A percentile compares a stretch with the other conserved stretches of the same genome.
Evolutionary conservation across 2,113 vertebrate genomes (phyloP).

Genomic region (Laticauda colubrina): DNA sequence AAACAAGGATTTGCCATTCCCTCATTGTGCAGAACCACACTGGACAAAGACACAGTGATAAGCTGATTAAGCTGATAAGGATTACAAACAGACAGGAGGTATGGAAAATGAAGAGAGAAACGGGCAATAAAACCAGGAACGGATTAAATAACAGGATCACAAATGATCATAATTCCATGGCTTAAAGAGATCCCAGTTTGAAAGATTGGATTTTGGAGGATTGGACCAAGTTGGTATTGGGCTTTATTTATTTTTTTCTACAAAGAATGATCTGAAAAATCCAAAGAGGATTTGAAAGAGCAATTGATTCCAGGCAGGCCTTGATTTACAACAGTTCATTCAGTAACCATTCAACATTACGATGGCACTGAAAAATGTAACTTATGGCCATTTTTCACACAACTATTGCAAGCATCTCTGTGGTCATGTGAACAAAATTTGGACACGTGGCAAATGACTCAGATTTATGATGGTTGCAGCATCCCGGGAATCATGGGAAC

Average conservation of each 20-base stretch:
- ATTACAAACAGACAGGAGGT: too few relatives aligned
- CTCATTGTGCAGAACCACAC: background rate
- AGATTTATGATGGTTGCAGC: too few relatives aligned
- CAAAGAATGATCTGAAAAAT: background rate
- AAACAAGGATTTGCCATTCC: background rate
- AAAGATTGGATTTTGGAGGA: constrained; percentile 36
- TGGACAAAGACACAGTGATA: background rate
- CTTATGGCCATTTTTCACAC: too few relatives aligned
- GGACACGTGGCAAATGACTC: too few relatives aligned
- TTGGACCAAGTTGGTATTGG: constrained; percentile 26
- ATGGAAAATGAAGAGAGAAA: background rate
- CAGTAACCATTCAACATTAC: too few relatives aligned
- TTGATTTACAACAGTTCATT: too few relatives aligned
- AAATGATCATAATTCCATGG: background rate
- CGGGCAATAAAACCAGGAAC: background rate
- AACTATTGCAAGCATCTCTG: too few relatives aligned
- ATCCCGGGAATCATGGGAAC: too few relatives aligned
- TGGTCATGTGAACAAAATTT: too few relatives aligned
- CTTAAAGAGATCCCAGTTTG: constrained; percentile 61
- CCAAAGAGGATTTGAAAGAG: background rate
- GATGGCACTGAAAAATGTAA: too few relatives aligned
- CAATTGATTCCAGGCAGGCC: background rate
- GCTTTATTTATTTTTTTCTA: constrained; percentile 26
- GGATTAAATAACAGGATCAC: background rate
- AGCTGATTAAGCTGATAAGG: too few relatives aligned